phyloP scores from a whole-genome alignment of 2,113 vertebrate species.

The Plestiodon gilberti region DNA sequence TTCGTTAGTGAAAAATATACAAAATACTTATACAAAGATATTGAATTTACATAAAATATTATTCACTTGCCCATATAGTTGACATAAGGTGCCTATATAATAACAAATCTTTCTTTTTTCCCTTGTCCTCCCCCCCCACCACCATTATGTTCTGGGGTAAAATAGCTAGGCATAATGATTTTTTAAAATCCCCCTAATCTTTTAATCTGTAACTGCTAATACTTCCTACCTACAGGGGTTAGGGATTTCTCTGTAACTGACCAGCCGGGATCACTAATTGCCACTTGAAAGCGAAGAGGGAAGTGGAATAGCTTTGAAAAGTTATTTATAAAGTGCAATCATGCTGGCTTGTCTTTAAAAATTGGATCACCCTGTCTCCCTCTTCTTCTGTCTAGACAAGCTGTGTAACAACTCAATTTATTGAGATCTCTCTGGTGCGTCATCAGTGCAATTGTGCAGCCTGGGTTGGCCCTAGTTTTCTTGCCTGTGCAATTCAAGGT shows the following conservation, averaged over 20 bases:
- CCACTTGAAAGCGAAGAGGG: conserved; percentile 71
- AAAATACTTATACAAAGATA: neutral
- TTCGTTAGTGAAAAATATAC: neutral
- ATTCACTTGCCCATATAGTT: neutral
- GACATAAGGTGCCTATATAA: neutral
- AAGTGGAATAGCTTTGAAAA: conserved; percentile 53
- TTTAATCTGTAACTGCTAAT: conserved; percentile 25
- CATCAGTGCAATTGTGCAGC: conserved; percentile 57
- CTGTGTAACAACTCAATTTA: conserved; percentile 70
- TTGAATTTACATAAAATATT: neutral
- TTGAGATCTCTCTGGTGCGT: conserved; percentile 71
- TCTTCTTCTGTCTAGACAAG: conserved; percentile 74
- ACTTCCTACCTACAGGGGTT: conserved; percentile 40
- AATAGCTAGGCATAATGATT: conserved; percentile 13
- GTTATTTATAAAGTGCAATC: conserved; percentile 69
- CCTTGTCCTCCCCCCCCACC: too few relatives aligned
- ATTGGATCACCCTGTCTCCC: conserved; percentile 44
- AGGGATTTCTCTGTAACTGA: conserved; percentile 45
- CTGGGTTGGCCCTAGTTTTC: conserved; percentile 49
- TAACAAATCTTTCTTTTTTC: neutral
- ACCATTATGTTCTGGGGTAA: conserved; percentile 19
- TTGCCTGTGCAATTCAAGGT: neutral
- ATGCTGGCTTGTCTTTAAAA: conserved; percentile 73
- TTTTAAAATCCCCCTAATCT: conserved; percentile 10
- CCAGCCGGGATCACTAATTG: conserved; percentile 74